These are phyloP conservation scores for Aegotheles bennettii DNA, from an alignment of 2,113 vertebrate species.

Conservation along the genomic window DNA sequence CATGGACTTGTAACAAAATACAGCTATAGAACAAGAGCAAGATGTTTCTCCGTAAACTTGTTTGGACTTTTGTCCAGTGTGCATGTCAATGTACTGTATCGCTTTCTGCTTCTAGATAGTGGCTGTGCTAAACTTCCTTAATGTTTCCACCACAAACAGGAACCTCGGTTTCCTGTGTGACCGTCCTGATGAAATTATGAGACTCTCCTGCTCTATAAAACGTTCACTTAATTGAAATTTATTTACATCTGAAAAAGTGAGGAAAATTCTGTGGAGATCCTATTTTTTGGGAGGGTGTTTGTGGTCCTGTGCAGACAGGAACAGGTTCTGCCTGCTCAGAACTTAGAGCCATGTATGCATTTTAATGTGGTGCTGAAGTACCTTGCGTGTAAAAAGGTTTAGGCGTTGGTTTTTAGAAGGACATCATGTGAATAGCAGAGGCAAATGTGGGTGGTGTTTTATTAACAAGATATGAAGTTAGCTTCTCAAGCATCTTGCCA, in stretches of 20 bases:
- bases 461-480: not conserved
- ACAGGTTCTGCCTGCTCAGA: not conserved
- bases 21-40: not conserved
- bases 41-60: not conserved
- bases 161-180: not conserved
- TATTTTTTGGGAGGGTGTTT: not conserved
- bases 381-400: not conserved
- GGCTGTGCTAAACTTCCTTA: not conserved
- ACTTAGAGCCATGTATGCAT: fast-evolving
- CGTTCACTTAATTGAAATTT: not conserved
- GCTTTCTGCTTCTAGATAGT: not conserved
- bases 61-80: not conserved
- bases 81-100: not conserved
- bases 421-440: not conserved
- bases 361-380: not conserved
- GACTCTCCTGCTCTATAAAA: not conserved
- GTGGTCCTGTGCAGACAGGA: not conserved
- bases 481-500: not conserved
- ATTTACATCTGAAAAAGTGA: not conserved
- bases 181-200: not conserved
- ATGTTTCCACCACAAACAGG: not conserved
- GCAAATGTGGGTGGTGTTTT: not conserved
- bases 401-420: not conserved
- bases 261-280: not conserved
- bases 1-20: not conserved